Conservation (phyloP, 2,888 invertebrate genomes). For the Stenotaenia linearis region DNA sequence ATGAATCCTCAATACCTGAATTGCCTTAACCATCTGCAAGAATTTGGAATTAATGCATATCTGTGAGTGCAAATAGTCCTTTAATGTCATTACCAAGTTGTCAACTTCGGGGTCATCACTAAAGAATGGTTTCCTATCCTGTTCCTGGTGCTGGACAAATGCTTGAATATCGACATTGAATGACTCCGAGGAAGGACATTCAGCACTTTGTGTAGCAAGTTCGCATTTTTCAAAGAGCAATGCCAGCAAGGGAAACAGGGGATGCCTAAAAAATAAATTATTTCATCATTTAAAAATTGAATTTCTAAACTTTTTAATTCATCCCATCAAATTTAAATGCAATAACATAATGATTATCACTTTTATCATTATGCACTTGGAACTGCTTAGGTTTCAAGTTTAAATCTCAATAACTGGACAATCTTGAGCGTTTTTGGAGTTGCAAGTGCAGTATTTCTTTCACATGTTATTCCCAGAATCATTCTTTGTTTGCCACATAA, state of each 20-base stretch:
- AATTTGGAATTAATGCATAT: not conserved
- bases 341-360: too few species aligned
- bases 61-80: not conserved
- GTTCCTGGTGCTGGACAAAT: conserved; percentile 82
- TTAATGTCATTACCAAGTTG: conserved; percentile 69
- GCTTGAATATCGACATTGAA: conserved; percentile 85
- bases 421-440: too few species aligned
- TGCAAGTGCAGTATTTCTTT: too few species aligned
- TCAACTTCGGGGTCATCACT: conserved; percentile 91
- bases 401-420: too few species aligned
- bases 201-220: conserved; percentile 86
- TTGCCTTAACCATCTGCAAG: conserved; percentile 72
- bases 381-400: too few species aligned
- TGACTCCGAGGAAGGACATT: conserved; percentile 75
- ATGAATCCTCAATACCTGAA: conserved; percentile 87
- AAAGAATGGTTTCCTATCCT: conserved; percentile 76
- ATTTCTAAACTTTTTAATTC: too few species aligned
- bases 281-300: not conserved
- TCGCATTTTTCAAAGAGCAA: conserved; percentile 93
- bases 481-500: too few species aligned
- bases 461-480: too few species aligned
- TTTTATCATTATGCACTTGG: too few species aligned
- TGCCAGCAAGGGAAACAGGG: conserved; percentile 85
- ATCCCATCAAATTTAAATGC: too few species aligned
- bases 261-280: conserved; percentile 64